Evolutionary conservation across 2,888 invertebrate species (phyloP).

Genomic region (Kryphioiulus occultus): DNA sequence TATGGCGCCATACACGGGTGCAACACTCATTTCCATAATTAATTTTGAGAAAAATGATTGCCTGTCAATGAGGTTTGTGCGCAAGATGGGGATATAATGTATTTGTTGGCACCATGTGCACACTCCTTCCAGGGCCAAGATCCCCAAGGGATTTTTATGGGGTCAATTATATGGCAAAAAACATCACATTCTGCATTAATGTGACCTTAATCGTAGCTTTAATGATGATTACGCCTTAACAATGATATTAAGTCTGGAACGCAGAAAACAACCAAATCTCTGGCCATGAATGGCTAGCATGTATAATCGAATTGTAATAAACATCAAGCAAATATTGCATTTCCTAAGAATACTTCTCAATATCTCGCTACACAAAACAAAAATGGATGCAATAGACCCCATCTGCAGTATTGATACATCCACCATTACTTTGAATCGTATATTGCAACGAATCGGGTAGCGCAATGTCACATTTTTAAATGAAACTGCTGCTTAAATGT

Average conservation of each 20-base stretch:
- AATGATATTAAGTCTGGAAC: background rate
- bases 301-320: background rate
- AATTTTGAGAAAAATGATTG: slow-evolving; percentile 28
- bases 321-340: background rate
- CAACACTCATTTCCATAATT: slow-evolving; percentile 35
- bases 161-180: slow-evolving; percentile 12
- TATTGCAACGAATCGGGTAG: too few relatives aligned
- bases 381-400: too few relatives aligned
- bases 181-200: background rate
- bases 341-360: background rate
- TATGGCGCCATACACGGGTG: background rate
- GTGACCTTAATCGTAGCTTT: background rate
- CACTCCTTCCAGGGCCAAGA: background rate
- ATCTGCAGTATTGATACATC: too few relatives aligned
- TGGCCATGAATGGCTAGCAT: background rate
- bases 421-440: too few relatives aligned
- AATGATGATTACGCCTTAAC: background rate
- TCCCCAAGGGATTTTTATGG: background rate
- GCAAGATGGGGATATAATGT: background rate
- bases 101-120: background rate
- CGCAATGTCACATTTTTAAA: too few relatives aligned
- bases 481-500: too few relatives aligned
- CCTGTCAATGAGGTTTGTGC: slow-evolving; percentile 19
- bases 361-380: too few relatives aligned
- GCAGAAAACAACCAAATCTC: background rate